Evolutionary conservation across 2,888 invertebrate genomes (phyloP).

Genomic region (Endomychus coccineus): DNA sequence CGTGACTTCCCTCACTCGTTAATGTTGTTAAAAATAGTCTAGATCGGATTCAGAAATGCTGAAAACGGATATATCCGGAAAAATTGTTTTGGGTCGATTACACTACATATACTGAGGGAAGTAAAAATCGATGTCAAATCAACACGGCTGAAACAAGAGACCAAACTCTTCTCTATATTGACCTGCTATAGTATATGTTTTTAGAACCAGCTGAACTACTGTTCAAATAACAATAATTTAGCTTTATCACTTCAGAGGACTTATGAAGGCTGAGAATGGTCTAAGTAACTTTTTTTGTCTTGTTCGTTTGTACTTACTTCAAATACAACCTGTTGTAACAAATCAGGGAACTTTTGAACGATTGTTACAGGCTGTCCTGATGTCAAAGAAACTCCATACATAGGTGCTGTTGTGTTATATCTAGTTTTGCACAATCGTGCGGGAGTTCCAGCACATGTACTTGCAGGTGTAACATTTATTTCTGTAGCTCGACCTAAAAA

Average conservation of each 20-base stretch:
- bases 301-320: constrained; percentile 53
- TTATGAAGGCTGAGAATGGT: neutral
- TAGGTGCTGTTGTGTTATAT: constrained; percentile 88
- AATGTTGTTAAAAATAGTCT: no score
- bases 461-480: constrained; percentile 41
- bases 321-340: constrained; percentile 86
- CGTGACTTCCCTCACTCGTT: no score
- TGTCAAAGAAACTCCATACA: constrained; percentile 90
- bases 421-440: constrained; percentile 78
- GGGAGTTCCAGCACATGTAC: constrained; percentile 52
- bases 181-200: no score
- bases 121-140: no score
- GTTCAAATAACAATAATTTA: neutral
- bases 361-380: constrained; percentile 90
- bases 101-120: no score
- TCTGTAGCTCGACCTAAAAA: constrained; percentile 33
- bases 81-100: no score
- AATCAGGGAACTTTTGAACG: constrained; percentile 88
- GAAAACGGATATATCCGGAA: no score
- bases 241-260: neutral
- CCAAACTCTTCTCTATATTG: no score
- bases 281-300: neutral
- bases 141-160: no score
- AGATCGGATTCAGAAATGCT: no score
- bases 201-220: no score